A percentile compares a stretch with the other conserved stretches of the same genome.
These are phyloP conservation scores for Tinamus guttatus DNA, from an alignment of 2,113 vertebrate species.

Conservation along the genomic window DNA sequence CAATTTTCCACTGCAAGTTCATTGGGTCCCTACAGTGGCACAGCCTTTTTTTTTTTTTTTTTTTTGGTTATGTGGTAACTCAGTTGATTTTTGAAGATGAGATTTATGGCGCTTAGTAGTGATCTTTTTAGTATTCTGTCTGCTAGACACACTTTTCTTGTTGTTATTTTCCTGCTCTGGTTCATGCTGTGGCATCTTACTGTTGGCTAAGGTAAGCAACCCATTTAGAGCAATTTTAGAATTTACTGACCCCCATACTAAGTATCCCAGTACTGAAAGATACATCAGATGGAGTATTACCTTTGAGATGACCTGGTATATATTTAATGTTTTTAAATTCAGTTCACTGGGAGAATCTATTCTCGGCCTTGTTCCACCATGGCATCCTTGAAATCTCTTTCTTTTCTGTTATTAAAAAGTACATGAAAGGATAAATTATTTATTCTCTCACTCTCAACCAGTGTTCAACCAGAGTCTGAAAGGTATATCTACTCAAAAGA, in stretches of 20 bases:
- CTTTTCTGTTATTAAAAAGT: background rate
- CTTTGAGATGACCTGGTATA: background rate
- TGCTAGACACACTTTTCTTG: background rate
- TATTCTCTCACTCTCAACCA: background rate
- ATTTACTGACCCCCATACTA: background rate
- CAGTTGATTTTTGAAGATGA: background rate
- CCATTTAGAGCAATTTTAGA: background rate
- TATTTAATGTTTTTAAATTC: background rate
- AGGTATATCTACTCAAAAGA: background rate
- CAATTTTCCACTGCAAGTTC: background rate
- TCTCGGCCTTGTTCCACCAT: background rate
- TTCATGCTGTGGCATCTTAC: background rate
- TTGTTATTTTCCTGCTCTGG: background rate
- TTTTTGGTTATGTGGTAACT: background rate
- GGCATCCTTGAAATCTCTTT: background rate
- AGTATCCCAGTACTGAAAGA: background rate
- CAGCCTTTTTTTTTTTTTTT: background rate
- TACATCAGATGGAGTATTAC: background rate
- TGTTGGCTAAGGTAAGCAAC: background rate
- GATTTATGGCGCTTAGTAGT: background rate
- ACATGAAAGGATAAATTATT: background rate
- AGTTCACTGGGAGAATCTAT: background rate
- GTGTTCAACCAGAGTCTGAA: background rate
- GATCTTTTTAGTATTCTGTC: background rate
- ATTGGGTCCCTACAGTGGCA: background rate